phyloP scores from a whole-genome alignment of 2,888 invertebrate species.

The Amphipyra berbera region DNA sequence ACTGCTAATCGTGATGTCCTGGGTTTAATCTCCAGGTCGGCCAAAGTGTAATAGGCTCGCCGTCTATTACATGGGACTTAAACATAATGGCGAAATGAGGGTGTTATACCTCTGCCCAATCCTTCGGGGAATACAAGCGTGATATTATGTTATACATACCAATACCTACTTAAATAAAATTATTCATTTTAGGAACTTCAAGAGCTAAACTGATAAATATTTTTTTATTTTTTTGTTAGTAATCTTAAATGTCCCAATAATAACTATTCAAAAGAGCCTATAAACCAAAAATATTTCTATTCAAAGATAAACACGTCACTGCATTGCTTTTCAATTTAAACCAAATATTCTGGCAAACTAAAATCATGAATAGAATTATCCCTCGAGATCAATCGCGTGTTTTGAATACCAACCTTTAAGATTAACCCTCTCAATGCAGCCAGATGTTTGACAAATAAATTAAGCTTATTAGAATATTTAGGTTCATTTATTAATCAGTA shows the following conservation, averaged over 20 bases:
- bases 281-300: slow-evolving; percentile 14
- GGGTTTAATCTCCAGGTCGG: too few relatives aligned
- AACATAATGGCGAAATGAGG: too few relatives aligned
- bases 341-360: slow-evolving; percentile 38
- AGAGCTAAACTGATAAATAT: background rate
- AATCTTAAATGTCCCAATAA: background rate
- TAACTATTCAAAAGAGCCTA: background rate
- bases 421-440: slow-evolving; percentile 41
- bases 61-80: too few relatives aligned
- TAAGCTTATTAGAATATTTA: slow-evolving; percentile 63
- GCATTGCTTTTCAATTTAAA: slow-evolving; percentile 32
- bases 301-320: slow-evolving; percentile 12
- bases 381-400: slow-evolving; percentile 47
- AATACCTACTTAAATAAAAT: background rate
- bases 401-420: slow-evolving; percentile 45
- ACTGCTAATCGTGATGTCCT: too few relatives aligned
- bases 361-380: slow-evolving; percentile 54
- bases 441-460: slow-evolving; percentile 55
- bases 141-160: too few relatives aligned
- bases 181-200: background rate
- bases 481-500: slow-evolving; percentile 79
- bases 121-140: too few relatives aligned
- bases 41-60: too few relatives aligned
- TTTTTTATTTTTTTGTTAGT: background rate
- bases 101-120: too few relatives aligned